These are phyloP conservation scores for Diabrotica virgifera DNA, from an alignment of 1,140 invertebrate genomes.

Conservation along the genomic window DNA sequence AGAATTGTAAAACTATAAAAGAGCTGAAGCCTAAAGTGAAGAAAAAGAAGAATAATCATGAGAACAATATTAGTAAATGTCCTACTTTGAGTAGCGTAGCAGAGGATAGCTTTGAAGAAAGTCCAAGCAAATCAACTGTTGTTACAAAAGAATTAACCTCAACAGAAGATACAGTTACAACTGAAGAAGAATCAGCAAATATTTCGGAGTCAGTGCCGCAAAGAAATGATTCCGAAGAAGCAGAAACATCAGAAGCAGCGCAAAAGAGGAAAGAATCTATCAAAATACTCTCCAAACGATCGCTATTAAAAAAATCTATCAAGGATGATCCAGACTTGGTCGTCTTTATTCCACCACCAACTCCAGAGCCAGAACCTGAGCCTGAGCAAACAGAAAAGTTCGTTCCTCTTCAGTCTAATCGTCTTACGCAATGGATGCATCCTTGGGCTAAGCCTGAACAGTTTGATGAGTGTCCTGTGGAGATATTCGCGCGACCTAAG, in stretches of 20 bases:
- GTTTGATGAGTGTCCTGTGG: slow-evolving; percentile 41
- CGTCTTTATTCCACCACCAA: slow-evolving; percentile 39
- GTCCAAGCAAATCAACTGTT: too few species aligned
- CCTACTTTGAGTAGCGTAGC: too few species aligned
- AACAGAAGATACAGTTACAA: not conserved
- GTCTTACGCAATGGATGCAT: slow-evolving; percentile 44
- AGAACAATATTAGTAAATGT: too few species aligned
- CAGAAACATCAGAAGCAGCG: slow-evolving; percentile 25
- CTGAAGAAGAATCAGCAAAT: not conserved
- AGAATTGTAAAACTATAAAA: not conserved
- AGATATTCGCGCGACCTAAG: slow-evolving; percentile 46
- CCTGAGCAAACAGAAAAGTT: slow-evolving; percentile 35
- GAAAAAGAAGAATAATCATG: too few species aligned
- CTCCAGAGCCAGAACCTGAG: slow-evolving; percentile 32
- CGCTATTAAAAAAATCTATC: slow-evolving; percentile 42
- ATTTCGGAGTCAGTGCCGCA: not conserved
- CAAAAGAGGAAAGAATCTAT: slow-evolving; percentile 21
- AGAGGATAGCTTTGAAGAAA: not conserved
- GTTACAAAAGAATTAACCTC: too few species aligned
- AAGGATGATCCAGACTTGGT: slow-evolving; percentile 43
- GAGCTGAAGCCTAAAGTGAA: not conserved
- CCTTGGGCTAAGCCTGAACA: slow-evolving; percentile 45
- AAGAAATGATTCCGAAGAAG: not conserved
- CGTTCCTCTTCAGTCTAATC: slow-evolving; percentile 45
- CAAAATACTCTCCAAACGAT: slow-evolving; percentile 42